Base-by-base conservation (phyloP, 2,888 invertebrate species). In the Leucoptera coffeella region DNA sequence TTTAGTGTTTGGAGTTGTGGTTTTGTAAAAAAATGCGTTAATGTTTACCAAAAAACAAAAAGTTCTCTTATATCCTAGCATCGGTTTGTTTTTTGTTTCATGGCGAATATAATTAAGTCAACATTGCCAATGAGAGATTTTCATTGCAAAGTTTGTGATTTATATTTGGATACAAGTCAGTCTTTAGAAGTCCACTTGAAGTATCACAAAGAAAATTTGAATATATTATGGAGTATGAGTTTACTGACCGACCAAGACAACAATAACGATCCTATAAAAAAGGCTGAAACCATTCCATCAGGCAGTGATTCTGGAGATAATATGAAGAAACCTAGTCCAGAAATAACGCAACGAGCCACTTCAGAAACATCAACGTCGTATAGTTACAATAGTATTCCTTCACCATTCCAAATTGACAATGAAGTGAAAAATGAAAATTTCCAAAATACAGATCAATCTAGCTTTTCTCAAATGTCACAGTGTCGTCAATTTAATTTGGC, bases 151-250 rank as follows among this genome's bases (percentile, higher is more conserved):
- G 79, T 84, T 55, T 87, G 86, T 64, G 80, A 80, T 43, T 61
- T 85, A 37, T 77, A 75, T 44, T 77, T 87, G 48, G 84, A 87
- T 50, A 82, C 83, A 40, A 76, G 77, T 31, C 82, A 82, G 43
- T 85, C 85, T 32, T 72, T 87, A 38, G 82, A 85, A 43, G 85
- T 86, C 35, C 87, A 87, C 59, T 65, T 85, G 42, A 80, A 82
- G 46, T 87, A 86, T 54, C 84, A 85, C 44, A 82, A 85, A 52
- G 84, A 85, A 46, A 83, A 83, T 47, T 64, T 85, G 40, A 64
- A 83, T 45, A 79, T 75, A 36, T 82, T 82, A 58, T 85, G 85
- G 85, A 78, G 78, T 27, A 75, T 72, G 43, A 74, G 69, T 47
- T 49, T 58, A 29, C 71, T 71, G 39, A 64, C 69, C 50, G 77